Conservation (phyloP, 2,888 invertebrate species). For the Diadegma fenestrale region DNA sequence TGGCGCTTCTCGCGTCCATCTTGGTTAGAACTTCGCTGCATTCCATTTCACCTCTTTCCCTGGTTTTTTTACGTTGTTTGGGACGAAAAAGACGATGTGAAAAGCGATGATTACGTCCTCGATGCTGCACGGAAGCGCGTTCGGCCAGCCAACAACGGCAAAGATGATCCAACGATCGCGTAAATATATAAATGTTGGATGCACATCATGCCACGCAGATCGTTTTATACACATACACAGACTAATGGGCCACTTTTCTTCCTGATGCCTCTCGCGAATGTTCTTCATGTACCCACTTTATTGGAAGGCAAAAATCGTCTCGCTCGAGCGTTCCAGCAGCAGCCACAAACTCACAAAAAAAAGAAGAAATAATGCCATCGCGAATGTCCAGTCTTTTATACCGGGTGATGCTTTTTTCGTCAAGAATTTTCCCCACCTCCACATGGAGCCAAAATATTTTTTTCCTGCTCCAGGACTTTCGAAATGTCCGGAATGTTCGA, state of each 20-base stretch:
- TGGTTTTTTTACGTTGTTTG: neutral
- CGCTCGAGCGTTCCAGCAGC: slow-evolving; percentile 28
- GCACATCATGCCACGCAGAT: slow-evolving; percentile 10
- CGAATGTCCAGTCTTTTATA: slow-evolving; percentile 40
- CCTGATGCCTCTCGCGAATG: slow-evolving; percentile 71
- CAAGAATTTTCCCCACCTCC: neutral
- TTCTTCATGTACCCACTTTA: slow-evolving; percentile 32
- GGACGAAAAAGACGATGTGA: slow-evolving; percentile 46
- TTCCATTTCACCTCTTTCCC: slow-evolving; percentile 16
- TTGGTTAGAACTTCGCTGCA: slow-evolving; percentile 3
- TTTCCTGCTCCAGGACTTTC: neutral
- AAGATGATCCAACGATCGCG: slow-evolving; percentile 74
- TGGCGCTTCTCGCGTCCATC: neutral
- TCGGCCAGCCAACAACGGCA: slow-evolving; percentile 38
- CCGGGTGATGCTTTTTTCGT: slow-evolving; percentile 34
- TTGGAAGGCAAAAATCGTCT: slow-evolving; percentile 40
- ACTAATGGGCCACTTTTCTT: slow-evolving; percentile 75
- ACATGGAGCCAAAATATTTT: neutral
- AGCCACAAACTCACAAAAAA: slow-evolving; percentile 11
- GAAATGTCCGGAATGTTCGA: neutral
- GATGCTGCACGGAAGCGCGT: slow-evolving; percentile 76
- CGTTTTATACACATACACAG: slow-evolving; percentile 3
- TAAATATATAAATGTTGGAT: slow-evolving; percentile 23
- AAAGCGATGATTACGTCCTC: slow-evolving; percentile 73
- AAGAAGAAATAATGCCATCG: slow-evolving; percentile 43